Conservation (phyloP, 2,888 invertebrate species). For the Papilio gigon region DNA sequence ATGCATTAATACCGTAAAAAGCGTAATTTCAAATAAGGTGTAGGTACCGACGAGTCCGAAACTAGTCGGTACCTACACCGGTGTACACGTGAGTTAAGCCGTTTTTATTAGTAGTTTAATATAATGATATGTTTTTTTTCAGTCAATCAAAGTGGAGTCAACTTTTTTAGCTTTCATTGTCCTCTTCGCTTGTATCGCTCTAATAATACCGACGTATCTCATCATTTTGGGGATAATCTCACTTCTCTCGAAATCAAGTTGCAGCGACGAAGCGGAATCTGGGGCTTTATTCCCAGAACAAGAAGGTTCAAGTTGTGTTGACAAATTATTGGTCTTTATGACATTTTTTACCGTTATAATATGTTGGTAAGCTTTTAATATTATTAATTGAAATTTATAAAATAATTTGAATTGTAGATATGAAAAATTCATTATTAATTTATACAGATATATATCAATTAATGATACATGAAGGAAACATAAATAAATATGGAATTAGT, state of each 20-base stretch:
- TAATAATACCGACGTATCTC: conserved; percentile 84
- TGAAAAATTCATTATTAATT: no score
- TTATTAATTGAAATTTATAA: not conserved
- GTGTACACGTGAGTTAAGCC: no score
- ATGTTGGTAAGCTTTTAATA: conserved; percentile 67
- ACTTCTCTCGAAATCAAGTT: conserved; percentile 67
- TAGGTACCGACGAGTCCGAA: no score
- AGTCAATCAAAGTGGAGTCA: conserved; percentile 88
- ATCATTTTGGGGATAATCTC: conserved; percentile 81
- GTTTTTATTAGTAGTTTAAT: no score
- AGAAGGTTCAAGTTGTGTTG: conserved; percentile 69
- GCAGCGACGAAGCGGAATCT: conserved; percentile 70
- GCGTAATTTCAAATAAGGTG: no score
- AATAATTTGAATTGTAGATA: not conserved
- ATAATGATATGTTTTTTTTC: conserved; percentile 52
- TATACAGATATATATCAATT: no score
- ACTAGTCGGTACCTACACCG: no score
- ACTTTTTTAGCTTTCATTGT: conserved; percentile 85
- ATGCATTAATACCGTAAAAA: no score
- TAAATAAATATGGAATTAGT: not conserved
- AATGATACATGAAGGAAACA: not conserved
- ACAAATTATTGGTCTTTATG: conserved; percentile 65
- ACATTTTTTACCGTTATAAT: conserved; percentile 70
- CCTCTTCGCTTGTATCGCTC: conserved; percentile 84
- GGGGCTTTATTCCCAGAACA: conserved; percentile 70